Evolutionary conservation across 2,797 vertebrate species (phyloP), one percentile per base, ranked within the genome.

Genomic region (Graptemys geographica): DNA sequence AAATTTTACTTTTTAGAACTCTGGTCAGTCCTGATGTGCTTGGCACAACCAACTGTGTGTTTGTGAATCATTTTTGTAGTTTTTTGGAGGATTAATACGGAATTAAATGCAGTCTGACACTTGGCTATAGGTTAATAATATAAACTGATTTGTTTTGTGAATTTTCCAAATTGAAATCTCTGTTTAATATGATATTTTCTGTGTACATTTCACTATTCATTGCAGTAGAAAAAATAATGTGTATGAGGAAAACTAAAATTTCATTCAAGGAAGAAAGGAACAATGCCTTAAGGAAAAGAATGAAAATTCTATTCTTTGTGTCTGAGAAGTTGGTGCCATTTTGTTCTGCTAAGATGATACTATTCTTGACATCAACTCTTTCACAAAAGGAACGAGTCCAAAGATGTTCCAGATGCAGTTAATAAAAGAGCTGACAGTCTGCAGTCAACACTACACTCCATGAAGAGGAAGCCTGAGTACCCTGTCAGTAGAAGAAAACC

Each of bases 281-380:
- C 33, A 69, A 37, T 69, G n/a, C 65, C 65, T 69, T 37, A 69
- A 69, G 33, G 65, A 72, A 72, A 21, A 72, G 65, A 72, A 72
- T 72, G 6, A 41, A 72, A 23, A 18, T 0, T 2, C 47, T 86
- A 2, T 82, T n/a, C 27, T 88, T 86, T 84, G 7, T 81, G n/a
- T 7, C 3, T 41, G 10, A 6, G 27, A 44, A 81, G 41, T 5
- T 37, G 21, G 83, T 4, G 0, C 55, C 49, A 72, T 27, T 8
- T 3, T 92, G 18, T 89, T 93, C 84, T 89, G 37, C 74, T 89
- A 55, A 57, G 4, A 0, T 89, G 55, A 78, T 3, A 1, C 69
- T 33, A 94, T 94, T 72, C 31, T 86, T 92, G 11, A 80, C 55
- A 10, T 84, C 87, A 92, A 1, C 49, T 31, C 5, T 82, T 41